Base-by-base conservation (phyloP, 23 tunicate species). In the Clavelina lepadiformis region DNA sequence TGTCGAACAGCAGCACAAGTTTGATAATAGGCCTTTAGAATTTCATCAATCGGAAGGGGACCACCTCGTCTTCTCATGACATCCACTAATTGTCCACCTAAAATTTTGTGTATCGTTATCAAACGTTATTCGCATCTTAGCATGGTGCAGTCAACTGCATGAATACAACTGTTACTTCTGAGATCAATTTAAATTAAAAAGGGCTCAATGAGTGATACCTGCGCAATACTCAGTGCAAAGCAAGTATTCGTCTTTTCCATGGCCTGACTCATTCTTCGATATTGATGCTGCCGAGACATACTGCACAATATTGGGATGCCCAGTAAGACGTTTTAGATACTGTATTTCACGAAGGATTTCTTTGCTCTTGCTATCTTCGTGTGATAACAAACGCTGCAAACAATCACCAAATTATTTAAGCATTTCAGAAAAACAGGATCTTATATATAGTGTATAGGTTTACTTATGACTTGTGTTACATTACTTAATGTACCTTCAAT, bases 191-290 rank as follows among this genome's bases (percentile, higher is more conserved):
- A 41, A 41, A 41, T 11, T 41, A 41, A 11, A 41, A 41, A 41
- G 13, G 11, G 49, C 11, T 41, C 49, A 11, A 53, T 6, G 20
- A 7, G n/a, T 33, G 23, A 41, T 59, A 89, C 97, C 89, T 74
- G 74, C 58, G 69, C 97, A 89, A 27, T 67, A 57, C 70, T 89
- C 97, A 13, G 97, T 89, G 53, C 97, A 89, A n/a, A 89, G 73
- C 37, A 89, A 60, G 70, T 54, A 89, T 58, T 89, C 97, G 70
- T 69, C 89, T 35, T 64, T 58, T 21, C 61, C 68, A 26, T 69
- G 83, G 26, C 83, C 86, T 18, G 97, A 89, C 24, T 89, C 97
- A 23, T 58, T 31, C 61, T 74, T 73, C 28, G 82, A 72, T 1
- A 80, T 84, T 1, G 79, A 56, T 25, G 97, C 88, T 3, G 85